Evolutionary conservation across 2,113 vertebrate species (phyloP), one percentile per base, ranked within the genome.

Genomic region (Propithecus coquereli): DNA sequence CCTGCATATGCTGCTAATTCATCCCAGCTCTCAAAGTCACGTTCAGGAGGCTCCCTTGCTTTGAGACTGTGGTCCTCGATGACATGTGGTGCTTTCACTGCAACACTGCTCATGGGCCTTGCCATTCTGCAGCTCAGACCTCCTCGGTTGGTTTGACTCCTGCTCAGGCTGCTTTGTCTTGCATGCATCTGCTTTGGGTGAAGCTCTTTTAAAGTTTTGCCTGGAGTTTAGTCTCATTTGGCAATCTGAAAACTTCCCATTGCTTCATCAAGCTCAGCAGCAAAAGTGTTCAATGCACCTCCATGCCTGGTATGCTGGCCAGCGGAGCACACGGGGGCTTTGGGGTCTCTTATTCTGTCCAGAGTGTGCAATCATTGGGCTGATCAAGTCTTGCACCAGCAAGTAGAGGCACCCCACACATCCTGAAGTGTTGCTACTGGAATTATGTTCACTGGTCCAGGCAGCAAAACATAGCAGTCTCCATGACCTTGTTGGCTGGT

Each of bases 341-440:
- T 1, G 50, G 32, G 30, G 11, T 5, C 20, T 16, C 16, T 25
- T 1, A 0, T 6, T 59, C 59, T 45, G 20, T n/a, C 30, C 8
- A 6, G 27, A 27, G 23, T 3, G 11, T 8, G 1, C 0, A 11
- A 10, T n/a, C 8, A 0, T 0, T 14, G 45, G 40, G 27, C 30
- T 30, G 54, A 73, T 13, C 52, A 4, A 23, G 16, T 5, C 25
- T 1, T 2, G 1, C 9, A 0, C 50, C 9, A 8, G 43, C 20
- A 30, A 85, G n/a, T 3, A 32, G 43, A 52, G 68, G 76, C 1
- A 9, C 45, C n/a, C n/a, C 8, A 10, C 30, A 22, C 2, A 37
- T 8, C 1, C 16, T 1, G 27, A 61, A 30, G 23, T 2, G 0
- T 54, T 73, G 20, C 13, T 47, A 16, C 3, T 4, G 45, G 63